phyloP scores from a whole-genome alignment of 2,888 invertebrate genomes.

The Monochamus alternatus region DNA sequence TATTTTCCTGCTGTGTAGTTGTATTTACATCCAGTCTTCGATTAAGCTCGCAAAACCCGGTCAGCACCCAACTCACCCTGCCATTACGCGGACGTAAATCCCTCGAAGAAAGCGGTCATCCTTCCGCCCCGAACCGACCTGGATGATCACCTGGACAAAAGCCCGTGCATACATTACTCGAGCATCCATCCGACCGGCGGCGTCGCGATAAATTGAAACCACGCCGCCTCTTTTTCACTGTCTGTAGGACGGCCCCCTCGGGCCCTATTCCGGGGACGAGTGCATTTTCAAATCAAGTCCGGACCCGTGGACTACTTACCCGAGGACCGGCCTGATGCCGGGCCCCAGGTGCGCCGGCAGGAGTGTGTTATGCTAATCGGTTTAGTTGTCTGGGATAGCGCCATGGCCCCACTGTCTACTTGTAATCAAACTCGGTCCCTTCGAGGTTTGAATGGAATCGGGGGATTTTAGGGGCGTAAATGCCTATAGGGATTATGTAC shows the following conservation, averaged over 20 bases:
- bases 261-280: conserved; percentile 64
- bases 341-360: conserved; percentile 29
- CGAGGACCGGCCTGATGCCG: conserved; percentile 10
- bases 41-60: too few relatives aligned
- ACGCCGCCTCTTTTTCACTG: conserved; percentile 68
- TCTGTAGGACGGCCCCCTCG: conserved; percentile 65
- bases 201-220: conserved; percentile 68
- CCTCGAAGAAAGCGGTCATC: not conserved
- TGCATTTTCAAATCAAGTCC: conserved; percentile 66
- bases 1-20: too few relatives aligned
- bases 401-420: not conserved
- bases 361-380: conserved; percentile 33
- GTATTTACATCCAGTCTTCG: too few relatives aligned
- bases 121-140: too few relatives aligned
- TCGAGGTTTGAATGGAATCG: not conserved
- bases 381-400: conserved; percentile 16
- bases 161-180: conserved; percentile 65
- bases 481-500: not conserved
- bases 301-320: conserved; percentile 23
- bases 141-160: conserved; percentile 64
- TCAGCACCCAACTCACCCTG: too few relatives aligned
- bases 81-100: not conserved
- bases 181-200: conserved; percentile 61
- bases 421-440: not conserved
- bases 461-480: not conserved